These are phyloP conservation scores for Plodia interpunctella DNA, from an alignment of 1,140 invertebrate genomes.

Conservation along the genomic window DNA sequence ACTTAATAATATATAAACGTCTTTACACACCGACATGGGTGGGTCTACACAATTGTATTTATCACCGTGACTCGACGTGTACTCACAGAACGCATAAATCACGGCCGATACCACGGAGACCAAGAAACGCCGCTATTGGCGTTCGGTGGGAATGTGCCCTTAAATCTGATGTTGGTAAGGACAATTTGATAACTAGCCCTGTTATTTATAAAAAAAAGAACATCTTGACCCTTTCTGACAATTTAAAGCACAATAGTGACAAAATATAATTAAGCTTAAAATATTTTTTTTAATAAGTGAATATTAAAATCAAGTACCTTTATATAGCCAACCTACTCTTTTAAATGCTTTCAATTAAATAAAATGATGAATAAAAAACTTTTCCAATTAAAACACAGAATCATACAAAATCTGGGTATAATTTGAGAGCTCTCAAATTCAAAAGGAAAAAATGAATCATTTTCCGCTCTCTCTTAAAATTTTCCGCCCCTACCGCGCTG, in stretches of 20 bases:
- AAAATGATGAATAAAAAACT: too few relatives aligned
- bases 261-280: too few relatives aligned
- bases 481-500: conserved; percentile 32
- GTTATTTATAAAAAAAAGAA: too few relatives aligned
- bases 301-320: too few relatives aligned
- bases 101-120: conserved; percentile 19
- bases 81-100: conserved; percentile 39
- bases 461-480: conserved; percentile 38
- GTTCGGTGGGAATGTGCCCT: conserved; percentile 22
- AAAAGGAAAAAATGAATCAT: conserved; percentile 29
- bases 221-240: too few relatives aligned
- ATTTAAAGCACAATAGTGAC: too few relatives aligned
- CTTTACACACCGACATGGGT: conserved; percentile 37
- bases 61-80: conserved; percentile 35
- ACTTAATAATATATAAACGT: conserved; percentile 21
- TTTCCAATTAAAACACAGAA: background rate
- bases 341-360: too few relatives aligned
- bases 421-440: background rate
- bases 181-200: background rate
- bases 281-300: too few relatives aligned
- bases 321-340: too few relatives aligned
- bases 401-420: background rate
- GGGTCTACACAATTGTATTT: conserved; percentile 45
- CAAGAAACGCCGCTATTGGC: background rate
- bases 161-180: conserved; percentile 22